Evolutionary conservation across 2,888 invertebrate species (phyloP), one percentile per base, ranked within the genome.

Genomic region (Graphium colonna): DNA sequence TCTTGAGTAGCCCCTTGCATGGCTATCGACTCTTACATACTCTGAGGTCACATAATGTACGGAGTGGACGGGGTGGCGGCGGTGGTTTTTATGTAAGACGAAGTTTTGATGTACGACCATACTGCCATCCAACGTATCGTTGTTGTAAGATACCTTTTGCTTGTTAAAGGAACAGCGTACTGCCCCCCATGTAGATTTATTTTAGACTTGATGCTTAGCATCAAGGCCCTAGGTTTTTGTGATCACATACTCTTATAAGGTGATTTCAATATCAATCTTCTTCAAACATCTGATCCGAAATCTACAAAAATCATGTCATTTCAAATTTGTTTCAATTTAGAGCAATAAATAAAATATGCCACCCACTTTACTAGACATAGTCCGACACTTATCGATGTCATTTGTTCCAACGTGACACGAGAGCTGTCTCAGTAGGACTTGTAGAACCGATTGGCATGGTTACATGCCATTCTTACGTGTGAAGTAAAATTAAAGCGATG

Each of bases 61-160:
- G 31, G 8, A 8, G 39, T 13, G 39, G 39, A 5, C 39, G 39
- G 16, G 39, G 39, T 3, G 39, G 39, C 16, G 39, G 39, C 15
- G 39, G 15, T 3, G 39, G 39, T 8, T 40, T 40, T 16, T 40
- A 40, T 9, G 15, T 40, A 15, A 40, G 15, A 16, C 13, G 15
- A 16, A 16, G 39, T 16, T 5, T 40, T 16, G 16, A 16, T 16
- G 39, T 15, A 3, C 39, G 9, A 4, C 5, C 39, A 62, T 61
- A 45, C 61, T 49, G 64, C 55, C 56, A 58, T 65, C 63, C 65
- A 61, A 61, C 53, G n/a, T n/a, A n/a, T n/a, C n/a, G n/a, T n/a
- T n/a, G n/a, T n/a, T n/a, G n/a, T n/a, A n/a, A n/a, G n/a, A n/a
- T n/a, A n/a, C n/a, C n/a, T n/a, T n/a, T n/a, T n/a, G n/a, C n/a